Evolutionary conservation across 2,797 vertebrate genomes (phyloP).

Genomic region (Mastacembelus armatus): DNA sequence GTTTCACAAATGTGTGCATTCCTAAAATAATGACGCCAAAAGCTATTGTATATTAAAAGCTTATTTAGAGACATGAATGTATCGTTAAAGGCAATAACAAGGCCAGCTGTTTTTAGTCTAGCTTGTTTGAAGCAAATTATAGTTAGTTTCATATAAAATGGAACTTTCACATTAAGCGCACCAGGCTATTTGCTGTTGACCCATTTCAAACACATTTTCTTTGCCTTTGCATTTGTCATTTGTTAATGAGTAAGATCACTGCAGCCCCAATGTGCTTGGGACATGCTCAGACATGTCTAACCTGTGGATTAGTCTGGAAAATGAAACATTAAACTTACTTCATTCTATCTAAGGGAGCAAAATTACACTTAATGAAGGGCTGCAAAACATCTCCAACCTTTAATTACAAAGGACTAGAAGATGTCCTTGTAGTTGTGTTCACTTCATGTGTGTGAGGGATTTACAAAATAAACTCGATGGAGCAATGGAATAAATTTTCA

Average conservation of each 20-base stretch:
- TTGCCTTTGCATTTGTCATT: not conserved
- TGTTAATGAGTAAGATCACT: not conserved
- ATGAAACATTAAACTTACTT: slow-evolving; percentile 5
- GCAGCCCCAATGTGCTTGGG: not conserved
- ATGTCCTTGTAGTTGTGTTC: not conserved
- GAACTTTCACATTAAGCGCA: not conserved
- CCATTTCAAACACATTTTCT: not conserved
- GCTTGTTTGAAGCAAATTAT: not conserved
- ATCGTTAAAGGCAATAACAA: not conserved
- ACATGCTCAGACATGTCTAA: slow-evolving; percentile 66
- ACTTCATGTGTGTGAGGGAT: not conserved
- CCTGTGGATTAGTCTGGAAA: slow-evolving; percentile 20
- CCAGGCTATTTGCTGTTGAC: not conserved
- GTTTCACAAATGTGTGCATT: not conserved
- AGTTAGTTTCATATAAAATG: not conserved
- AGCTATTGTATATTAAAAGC: not conserved
- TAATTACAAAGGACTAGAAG: slow-evolving; percentile 15
- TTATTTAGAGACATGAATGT: not conserved
- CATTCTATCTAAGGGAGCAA: not conserved
- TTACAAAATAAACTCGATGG: not conserved
- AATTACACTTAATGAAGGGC: not conserved
- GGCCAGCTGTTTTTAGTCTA: not conserved
- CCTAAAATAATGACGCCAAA: not conserved
- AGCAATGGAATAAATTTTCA: not conserved
- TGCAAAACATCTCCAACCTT: slow-evolving; percentile 4